Percentiles rank a stretch among this genome's conserved stretches.
Evolutionary conservation across 1,140 invertebrate genomes (phyloP).

Genomic region (Zaprionus gabonicus): DNA sequence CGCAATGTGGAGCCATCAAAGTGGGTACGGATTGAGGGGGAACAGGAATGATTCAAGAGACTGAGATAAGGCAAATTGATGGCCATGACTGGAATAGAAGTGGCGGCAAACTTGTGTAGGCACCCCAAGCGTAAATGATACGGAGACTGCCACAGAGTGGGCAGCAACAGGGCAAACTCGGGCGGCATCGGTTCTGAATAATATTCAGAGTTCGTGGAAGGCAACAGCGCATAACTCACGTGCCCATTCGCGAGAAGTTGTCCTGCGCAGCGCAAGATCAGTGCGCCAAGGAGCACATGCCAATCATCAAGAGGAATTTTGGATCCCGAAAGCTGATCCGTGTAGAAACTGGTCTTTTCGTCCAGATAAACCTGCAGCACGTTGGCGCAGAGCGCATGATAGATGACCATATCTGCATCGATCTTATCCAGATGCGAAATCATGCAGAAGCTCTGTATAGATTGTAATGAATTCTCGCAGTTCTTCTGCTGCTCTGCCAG

Average conservation of each 20-base stretch:
- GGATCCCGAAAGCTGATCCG: not conserved
- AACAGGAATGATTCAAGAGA: constrained; percentile 71
- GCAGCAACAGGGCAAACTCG: constrained; percentile 48
- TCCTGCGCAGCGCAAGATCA: constrained; percentile 62
- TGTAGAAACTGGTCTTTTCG: constrained; percentile 57
- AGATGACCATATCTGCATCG: constrained; percentile 41
- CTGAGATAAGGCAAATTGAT: constrained; percentile 73
- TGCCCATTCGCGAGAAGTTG: constrained; percentile 70
- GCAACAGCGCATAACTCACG: constrained; percentile 49
- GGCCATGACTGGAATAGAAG: constrained; percentile 38
- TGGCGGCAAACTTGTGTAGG: constrained; percentile 50
- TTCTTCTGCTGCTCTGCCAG: not conserved
- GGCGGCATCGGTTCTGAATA: too few relatives aligned
- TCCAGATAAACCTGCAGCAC: constrained; percentile 61
- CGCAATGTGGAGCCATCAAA: constrained; percentile 56
- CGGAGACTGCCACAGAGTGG: constrained; percentile 54
- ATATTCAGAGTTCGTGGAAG: not conserved
- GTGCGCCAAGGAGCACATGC: constrained; percentile 52
- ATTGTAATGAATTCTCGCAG: constrained; percentile 12
- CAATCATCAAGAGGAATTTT: constrained; percentile 38
- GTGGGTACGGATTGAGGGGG: constrained; percentile 44
- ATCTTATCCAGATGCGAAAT: constrained; percentile 54
- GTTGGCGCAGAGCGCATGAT: constrained; percentile 61
- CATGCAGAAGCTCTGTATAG: constrained; percentile 56
- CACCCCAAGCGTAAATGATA: constrained; percentile 48